Percentiles rank a stretch among this genome's conserved stretches.
These are phyloP conservation scores for Rhaphigaster nebulosa DNA, from an alignment of 2,888 invertebrate genomes.

Conservation along the genomic window DNA sequence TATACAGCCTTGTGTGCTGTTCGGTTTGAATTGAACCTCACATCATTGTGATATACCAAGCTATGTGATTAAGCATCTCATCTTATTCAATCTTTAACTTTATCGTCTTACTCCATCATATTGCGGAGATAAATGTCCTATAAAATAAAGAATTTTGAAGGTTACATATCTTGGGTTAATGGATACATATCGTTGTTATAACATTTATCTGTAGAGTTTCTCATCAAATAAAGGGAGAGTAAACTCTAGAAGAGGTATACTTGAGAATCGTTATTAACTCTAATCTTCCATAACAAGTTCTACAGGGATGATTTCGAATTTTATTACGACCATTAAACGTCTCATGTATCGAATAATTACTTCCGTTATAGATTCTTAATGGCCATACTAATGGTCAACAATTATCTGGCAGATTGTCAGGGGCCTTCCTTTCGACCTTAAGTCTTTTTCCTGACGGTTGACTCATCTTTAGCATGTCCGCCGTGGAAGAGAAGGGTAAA, in stretches of 20 bases:
- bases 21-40: background rate
- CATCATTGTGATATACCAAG: background rate
- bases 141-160: background rate
- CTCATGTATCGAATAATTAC: background rate
- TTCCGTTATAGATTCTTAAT: background rate
- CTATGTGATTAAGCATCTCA: background rate
- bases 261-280: background rate
- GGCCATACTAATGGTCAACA: background rate
- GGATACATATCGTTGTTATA: too few species aligned
- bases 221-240: too few species aligned
- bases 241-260: background rate
- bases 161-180: background rate
- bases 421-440: background rate
- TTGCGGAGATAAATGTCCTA: background rate
- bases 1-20: background rate
- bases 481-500: background rate
- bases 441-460: background rate
- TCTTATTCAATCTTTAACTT: background rate
- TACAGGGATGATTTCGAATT: background rate
- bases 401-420: slow-evolving; percentile 2
- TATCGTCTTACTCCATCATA: background rate
- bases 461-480: background rate
- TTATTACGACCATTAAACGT: background rate
- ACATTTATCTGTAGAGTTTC: too few species aligned
- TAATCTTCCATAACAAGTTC: background rate